Conservation (phyloP, 2,888 invertebrate genomes). For the Molorchus minor region DNA sequence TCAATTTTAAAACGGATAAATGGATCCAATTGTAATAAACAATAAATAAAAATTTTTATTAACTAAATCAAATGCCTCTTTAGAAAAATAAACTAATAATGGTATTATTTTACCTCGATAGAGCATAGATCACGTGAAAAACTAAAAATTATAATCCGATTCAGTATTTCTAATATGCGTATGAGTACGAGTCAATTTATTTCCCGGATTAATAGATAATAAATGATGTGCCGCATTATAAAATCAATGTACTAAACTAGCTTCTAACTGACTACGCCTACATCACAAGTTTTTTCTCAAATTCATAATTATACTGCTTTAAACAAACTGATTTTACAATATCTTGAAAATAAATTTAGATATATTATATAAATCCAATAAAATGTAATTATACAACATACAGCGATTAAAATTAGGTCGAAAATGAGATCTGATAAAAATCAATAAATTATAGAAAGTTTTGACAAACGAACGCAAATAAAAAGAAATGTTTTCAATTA, state of each 20-base stretch:
- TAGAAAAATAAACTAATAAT: slow-evolving; percentile 18
- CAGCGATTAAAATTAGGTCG: slow-evolving; percentile 29
- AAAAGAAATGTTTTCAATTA: background rate
- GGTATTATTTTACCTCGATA: slow-evolving; percentile 16
- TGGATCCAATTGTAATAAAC: background rate
- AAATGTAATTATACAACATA: slow-evolving; percentile 6
- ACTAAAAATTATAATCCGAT: slow-evolving; percentile 39
- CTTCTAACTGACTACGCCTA: slow-evolving; percentile 50
- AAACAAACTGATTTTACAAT: no score
- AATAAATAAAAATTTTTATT: background rate
- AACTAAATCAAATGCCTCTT: background rate
- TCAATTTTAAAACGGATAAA: background rate
- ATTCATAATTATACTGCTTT: no score
- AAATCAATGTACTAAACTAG: slow-evolving; percentile 38
- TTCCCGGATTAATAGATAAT: slow-evolving; percentile 13
- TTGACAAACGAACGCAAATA: slow-evolving; percentile 14
- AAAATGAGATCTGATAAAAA: slow-evolving; percentile 20
- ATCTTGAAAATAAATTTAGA: no score
- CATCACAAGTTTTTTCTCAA: slow-evolving; percentile 12
- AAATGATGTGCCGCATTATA: slow-evolving; percentile 39
- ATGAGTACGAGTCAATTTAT: slow-evolving; percentile 20
- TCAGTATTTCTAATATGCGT: slow-evolving; percentile 44
- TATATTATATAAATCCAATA: no score
- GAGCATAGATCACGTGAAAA: slow-evolving; percentile 52
- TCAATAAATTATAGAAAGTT: slow-evolving; percentile 17